Base-by-base conservation (phyloP, 2,797 vertebrate genomes). In the Coluber constrictor region DNA sequence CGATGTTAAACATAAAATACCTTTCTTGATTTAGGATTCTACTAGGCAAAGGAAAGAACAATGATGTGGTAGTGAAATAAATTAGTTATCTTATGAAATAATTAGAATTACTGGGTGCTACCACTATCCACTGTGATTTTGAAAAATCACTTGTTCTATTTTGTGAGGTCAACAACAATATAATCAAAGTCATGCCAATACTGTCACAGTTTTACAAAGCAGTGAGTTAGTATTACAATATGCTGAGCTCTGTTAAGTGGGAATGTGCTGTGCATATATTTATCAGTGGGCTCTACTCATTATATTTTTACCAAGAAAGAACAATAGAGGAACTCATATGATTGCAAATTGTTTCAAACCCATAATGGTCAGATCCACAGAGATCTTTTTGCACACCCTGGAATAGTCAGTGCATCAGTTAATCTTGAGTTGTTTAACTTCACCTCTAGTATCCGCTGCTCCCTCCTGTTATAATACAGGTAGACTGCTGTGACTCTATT, bases 351-450 rank as follows among this genome's bases (percentile, higher is more conserved):
- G 86, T 93, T 95, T 94, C 91, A 95, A 96, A 90, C 7, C 10
- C 54, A 92, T 91, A 93, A 94, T 93, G 11, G 57, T 61, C 12
- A 74, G 91, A 74, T 95, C 89, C 59, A 37, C 0, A n/a, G 93
- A 94, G 27, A 93, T 94, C 95, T 95, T 95, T 95, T 63, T 89
- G 66, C 37, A 29, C 92, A 92, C 88, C 89, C 90, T 83, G 55
- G 70, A 95, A 61, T 79, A 94, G 79, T 90, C 90, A 90, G 91
- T 87, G 93, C 79, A 89, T 89, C 92, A 55, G 94, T 95, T 96
- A 94, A 95, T 95, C 91, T 88, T 83, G 91, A 93, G 29, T 93
- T 96, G 95, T 96, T 97, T 95, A 96, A 96, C 95, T 94, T 96
- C 91, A 93, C 86, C 54, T 95, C 92, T 92, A n/a, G 94, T 95